phyloP scores from a whole-genome alignment of 2,888 invertebrate species.

The Agrochola circellaris region DNA sequence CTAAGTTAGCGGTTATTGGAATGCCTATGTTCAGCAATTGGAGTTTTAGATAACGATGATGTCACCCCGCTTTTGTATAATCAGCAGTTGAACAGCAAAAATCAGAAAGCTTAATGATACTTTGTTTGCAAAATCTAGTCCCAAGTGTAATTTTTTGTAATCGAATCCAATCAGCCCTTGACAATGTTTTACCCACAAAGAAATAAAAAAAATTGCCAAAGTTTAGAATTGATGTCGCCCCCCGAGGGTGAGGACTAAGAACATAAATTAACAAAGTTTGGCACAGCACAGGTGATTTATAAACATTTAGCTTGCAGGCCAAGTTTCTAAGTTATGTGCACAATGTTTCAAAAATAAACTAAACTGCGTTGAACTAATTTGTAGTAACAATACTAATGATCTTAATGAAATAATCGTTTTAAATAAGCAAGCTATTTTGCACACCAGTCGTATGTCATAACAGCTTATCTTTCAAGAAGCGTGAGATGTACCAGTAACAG shows the following conservation, averaged over 20 bases:
- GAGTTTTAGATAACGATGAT: conserved; percentile 7
- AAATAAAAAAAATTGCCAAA: conserved; percentile 54
- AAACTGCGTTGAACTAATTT: conserved; percentile 6
- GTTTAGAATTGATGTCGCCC: conserved; percentile 56
- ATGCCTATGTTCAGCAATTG: not conserved
- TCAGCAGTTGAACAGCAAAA: conserved; percentile 18
- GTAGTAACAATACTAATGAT: conserved; percentile 6
- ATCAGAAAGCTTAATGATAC: not conserved
- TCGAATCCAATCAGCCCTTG: conserved; percentile 16
- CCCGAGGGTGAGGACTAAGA: conserved; percentile 62
- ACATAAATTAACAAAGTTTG: conserved; percentile 76
- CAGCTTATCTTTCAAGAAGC: conserved; percentile 23
- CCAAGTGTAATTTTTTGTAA: conserved; percentile 11
- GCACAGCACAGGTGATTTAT: conserved; percentile 64
- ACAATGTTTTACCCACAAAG: conserved; percentile 36
- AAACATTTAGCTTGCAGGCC: conserved; percentile 44
- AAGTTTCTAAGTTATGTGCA: conserved; percentile 39
- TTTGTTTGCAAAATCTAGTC: conserved; percentile 22
- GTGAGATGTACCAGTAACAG: conserved; percentile 16
- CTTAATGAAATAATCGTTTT: conserved; percentile 13
- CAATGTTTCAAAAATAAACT: conserved; percentile 16
- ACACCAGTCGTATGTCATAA: conserved; percentile 12
- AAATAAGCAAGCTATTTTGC: not conserved
- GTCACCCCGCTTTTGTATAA: not conserved
- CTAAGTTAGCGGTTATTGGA: conserved; percentile 1